phyloP scores from a whole-genome alignment of 2,113 vertebrate species.

The Apus apus region DNA sequence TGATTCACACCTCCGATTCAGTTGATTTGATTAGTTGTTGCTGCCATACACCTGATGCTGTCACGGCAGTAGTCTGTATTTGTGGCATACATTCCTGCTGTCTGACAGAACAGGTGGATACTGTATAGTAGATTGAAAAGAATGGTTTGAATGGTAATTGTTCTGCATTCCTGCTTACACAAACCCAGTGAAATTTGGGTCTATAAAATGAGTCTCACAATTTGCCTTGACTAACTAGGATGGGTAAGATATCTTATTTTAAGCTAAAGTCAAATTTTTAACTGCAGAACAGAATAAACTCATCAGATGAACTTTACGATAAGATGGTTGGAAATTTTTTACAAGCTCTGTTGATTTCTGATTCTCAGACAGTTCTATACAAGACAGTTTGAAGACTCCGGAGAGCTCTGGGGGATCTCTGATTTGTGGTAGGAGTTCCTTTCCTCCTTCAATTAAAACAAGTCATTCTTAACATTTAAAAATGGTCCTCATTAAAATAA shows the following conservation, averaged over 20 bases:
- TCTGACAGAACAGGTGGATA: slow-evolving; percentile 58
- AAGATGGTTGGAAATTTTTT: background rate
- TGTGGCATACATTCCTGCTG: slow-evolving; percentile 48
- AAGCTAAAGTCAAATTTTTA: background rate
- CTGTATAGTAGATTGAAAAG: slow-evolving; percentile 62
- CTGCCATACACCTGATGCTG: slow-evolving; percentile 56
- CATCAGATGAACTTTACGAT: background rate
- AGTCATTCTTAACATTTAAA: slow-evolving; percentile 54
- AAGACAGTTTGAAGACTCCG: slow-evolving; percentile 1
- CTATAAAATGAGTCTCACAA: slow-evolving; percentile 12
- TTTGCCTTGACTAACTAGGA: background rate
- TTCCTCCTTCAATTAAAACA: slow-evolving; percentile 61
- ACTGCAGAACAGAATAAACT: background rate
- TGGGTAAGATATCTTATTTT: background rate
- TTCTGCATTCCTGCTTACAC: slow-evolving; percentile 43
- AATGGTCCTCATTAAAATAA: slow-evolving; percentile 45
- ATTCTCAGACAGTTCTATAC: background rate
- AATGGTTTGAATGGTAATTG: slow-evolving; percentile 57
- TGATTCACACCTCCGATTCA: slow-evolving; percentile 22
- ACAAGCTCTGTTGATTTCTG: background rate
- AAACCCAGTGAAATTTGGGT: background rate
- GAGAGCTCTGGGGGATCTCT: slow-evolving; percentile 2
- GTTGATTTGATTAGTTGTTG: slow-evolving; percentile 63
- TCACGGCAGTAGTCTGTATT: slow-evolving; percentile 53
- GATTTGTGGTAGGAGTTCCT: slow-evolving; percentile 38